Base-by-base conservation (phyloP, 1,140 invertebrate genomes). In the Psilanteris sp. region DNA sequence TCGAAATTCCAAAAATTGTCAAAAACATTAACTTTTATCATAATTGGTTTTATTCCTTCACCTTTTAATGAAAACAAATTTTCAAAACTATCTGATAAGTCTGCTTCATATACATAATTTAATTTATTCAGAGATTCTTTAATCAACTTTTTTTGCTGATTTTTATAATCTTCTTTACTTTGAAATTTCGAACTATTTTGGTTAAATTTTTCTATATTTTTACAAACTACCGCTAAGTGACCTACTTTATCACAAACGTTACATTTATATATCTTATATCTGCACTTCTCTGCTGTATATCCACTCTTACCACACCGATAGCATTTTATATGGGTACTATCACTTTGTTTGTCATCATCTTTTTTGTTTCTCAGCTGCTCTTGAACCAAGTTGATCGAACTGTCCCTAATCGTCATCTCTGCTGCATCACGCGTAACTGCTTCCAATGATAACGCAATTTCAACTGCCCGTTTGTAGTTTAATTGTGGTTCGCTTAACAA, bases 11-110 rank as follows among this genome's bases (percentile, higher is more conserved):
- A 48, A 3, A 6, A 15, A 1, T 32, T 31, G 13, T 32, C 10
- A 8, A 22, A 48, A 3, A 48, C 0, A 18, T 31, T 32, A 11
- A 31, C 6, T 11, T 20, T 15, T 0, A 48, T 8, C 2, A 9
- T 8, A 48, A 48, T 48, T n/a, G 27, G 44, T 20, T 48, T 46
- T 13, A 20, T 9, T 8, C 36, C 36, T 11, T 39, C 18, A 8
- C 36, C 18, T 39, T 39, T 8, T 22, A 39, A 39, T 20, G 16
- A 9, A 43, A 43, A 43, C 10, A 26, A 14, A 26, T 43, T 26
- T 11, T 43, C 39, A 43, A 43, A 43, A 43, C 22, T 14, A n/a
- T 43, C 22, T 9, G 18, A 20, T 4, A 39, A 6, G 10, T 31
- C 11, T 11, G 29, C 6, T 31, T 13, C 29, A 4, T n/a, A 31